Conservation (phyloP, 2,113 vertebrate species). For the Climacteris rufus region DNA sequence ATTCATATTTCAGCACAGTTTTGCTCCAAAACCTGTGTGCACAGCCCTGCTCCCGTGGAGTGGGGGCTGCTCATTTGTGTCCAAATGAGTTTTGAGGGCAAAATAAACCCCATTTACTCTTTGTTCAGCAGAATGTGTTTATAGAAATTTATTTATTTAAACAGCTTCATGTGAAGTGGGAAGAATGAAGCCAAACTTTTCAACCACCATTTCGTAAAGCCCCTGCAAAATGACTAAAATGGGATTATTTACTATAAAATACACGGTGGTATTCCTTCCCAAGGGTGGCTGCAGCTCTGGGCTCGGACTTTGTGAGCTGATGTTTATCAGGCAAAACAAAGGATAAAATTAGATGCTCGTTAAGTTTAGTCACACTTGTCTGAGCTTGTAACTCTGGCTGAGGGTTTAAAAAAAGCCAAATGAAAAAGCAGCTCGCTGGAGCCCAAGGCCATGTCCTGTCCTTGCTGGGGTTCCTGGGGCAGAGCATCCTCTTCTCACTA, state of each 20-base stretch:
- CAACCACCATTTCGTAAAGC: background rate
- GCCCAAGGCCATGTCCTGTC: background rate
- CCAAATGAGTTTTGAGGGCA: background rate
- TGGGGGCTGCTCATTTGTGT: background rate
- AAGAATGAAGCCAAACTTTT: background rate
- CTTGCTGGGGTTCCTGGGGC: background rate
- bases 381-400: background rate
- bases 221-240: background rate
- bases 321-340: background rate
- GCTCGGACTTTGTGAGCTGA: background rate
- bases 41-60: accelerated
- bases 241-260: background rate
- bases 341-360: background rate
- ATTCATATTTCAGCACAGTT: accelerated
- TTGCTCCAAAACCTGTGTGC: accelerated
- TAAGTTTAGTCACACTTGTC: background rate
- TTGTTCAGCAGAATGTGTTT: background rate
- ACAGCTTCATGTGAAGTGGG: background rate
- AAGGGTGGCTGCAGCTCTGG: background rate
- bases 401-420: background rate
- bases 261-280: background rate
- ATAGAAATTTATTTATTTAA: background rate
- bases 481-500: background rate
- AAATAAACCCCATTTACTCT: background rate
- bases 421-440: background rate